phyloP scores from a whole-genome alignment of 2,888 invertebrate genomes.

The Carcina quercana region DNA sequence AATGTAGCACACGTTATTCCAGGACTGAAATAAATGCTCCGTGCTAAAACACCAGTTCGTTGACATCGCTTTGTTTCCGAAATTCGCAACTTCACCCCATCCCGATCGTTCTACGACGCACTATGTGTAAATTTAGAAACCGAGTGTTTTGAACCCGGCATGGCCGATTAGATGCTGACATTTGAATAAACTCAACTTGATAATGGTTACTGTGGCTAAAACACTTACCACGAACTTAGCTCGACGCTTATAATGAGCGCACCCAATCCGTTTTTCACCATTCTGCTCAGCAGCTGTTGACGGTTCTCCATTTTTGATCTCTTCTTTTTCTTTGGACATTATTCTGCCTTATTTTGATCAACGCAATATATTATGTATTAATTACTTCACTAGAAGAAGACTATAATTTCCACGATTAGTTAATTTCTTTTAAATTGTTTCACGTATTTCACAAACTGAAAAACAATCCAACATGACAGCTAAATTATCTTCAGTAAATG shows the following conservation, averaged over 20 bases:
- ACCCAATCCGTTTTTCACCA: constrained; percentile 76
- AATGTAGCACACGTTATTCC: no score
- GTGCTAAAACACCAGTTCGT: constrained; percentile 31
- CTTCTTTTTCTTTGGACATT: constrained; percentile 48
- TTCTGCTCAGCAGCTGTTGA: constrained; percentile 28
- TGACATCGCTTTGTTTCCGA: constrained; percentile 49
- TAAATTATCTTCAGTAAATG: no score
- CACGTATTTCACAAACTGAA: no score
- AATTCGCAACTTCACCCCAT: constrained; percentile 32
- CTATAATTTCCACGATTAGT: no score
- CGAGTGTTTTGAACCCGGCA: constrained; percentile 28
- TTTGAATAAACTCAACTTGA: constrained; percentile 8
- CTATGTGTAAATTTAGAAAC: constrained; percentile 46
- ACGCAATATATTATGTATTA: no score
- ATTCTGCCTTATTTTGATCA: no score
- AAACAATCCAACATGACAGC: no score
- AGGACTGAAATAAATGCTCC: no score
- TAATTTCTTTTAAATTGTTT: no score
- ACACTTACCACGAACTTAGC: constrained; percentile 89
- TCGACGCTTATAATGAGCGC: constrained; percentile 88
- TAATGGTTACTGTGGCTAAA: constrained; percentile 5
- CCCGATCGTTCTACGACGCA: constrained; percentile 33
- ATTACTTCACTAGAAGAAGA: no score
- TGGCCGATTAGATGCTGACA: constrained; percentile 1
- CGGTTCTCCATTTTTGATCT: constrained; percentile 31